Evolutionary conservation across 2,888 invertebrate species (phyloP).

Genomic region (Drosophila mayaguana): DNA sequence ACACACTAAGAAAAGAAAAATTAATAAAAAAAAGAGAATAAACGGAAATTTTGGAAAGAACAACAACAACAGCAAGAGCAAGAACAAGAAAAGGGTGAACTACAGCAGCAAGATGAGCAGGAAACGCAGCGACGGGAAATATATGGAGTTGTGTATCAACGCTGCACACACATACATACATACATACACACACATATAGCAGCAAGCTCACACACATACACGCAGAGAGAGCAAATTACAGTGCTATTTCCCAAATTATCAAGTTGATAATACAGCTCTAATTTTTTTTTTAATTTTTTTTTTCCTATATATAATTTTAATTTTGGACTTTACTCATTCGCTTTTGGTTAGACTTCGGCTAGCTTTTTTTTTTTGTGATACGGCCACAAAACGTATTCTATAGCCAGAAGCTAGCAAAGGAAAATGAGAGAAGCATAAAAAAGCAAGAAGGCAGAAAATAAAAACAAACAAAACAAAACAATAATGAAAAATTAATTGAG

Average conservation of each 20-base stretch:
- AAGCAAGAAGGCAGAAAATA: too few species aligned
- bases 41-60: constrained; percentile 8
- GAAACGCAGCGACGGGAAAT: not conserved
- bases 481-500: not conserved
- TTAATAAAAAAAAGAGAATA: constrained; percentile 1
- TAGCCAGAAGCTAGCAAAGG: constrained; percentile 86
- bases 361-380: not conserved
- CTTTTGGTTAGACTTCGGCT: not conserved
- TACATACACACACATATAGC: not conserved
- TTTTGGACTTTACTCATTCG: not conserved
- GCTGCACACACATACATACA: constrained; percentile 10
- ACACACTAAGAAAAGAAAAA: constrained; percentile 86
- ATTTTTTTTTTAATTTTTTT: constrained; percentile 23
- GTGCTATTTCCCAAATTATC: constrained; percentile 8
- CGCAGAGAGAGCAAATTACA: not conserved
- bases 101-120: not conserved
- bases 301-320: not conserved
- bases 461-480: not conserved
- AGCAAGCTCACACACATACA: not conserved
- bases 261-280: constrained; percentile 12
- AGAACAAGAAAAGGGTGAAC: not conserved
- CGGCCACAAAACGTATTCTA: not conserved
- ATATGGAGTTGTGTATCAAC: constrained; percentile 1
- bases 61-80: constrained; percentile 1
- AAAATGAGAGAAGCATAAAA: not conserved